Conservation (phyloP, 2,888 invertebrate genomes). For the Drosophila siamana region DNA sequence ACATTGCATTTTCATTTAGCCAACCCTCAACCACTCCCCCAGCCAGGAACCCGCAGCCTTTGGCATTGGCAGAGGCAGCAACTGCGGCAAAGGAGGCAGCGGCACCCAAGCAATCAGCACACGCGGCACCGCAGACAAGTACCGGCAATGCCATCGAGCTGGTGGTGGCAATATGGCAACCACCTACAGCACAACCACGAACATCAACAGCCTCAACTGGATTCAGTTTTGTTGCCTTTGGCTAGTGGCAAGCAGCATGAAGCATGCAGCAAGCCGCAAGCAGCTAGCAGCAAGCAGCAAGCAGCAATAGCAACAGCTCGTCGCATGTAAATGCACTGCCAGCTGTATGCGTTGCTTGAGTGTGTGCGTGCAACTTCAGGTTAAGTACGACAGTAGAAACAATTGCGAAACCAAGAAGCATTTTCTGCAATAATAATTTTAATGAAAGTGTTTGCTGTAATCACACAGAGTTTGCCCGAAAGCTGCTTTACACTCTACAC, state of each 20-base stretch:
- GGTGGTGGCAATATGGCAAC: slow-evolving; percentile 30
- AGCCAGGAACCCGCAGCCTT: slow-evolving; percentile 51
- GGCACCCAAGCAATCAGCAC: slow-evolving; percentile 78
- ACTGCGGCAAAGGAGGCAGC: neutral
- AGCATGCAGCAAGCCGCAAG: slow-evolving; percentile 11
- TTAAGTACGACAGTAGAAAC: slow-evolving; percentile 66
- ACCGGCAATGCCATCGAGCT: slow-evolving; percentile 53
- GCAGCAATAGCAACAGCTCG: slow-evolving; percentile 21
- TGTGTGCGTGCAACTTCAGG: slow-evolving; percentile 57
- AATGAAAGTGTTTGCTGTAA: slow-evolving; percentile 81
- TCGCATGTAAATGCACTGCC: slow-evolving; percentile 59
- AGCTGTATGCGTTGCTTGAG: slow-evolving; percentile 7
- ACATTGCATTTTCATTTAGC: slow-evolving; percentile 75
- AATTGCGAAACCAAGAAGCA: slow-evolving; percentile 75
- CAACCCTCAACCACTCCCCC: slow-evolving; percentile 4
- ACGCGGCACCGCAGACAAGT: slow-evolving; percentile 80
- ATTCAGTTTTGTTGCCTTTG: slow-evolving; percentile 72
- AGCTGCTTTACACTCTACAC: slow-evolving; percentile 16
- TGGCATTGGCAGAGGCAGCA: slow-evolving; percentile 58
- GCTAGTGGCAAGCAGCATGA: slow-evolving; percentile 48
- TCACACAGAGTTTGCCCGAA: slow-evolving; percentile 48
- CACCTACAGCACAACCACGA: slow-evolving; percentile 49
- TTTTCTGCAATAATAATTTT: slow-evolving; percentile 78
- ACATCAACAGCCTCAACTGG: slow-evolving; percentile 51
- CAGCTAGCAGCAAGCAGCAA: slow-evolving; percentile 26